These are phyloP conservation scores for Melanerpes formicivorus DNA, from an alignment of 2,113 vertebrate species.

Conservation along the genomic window DNA sequence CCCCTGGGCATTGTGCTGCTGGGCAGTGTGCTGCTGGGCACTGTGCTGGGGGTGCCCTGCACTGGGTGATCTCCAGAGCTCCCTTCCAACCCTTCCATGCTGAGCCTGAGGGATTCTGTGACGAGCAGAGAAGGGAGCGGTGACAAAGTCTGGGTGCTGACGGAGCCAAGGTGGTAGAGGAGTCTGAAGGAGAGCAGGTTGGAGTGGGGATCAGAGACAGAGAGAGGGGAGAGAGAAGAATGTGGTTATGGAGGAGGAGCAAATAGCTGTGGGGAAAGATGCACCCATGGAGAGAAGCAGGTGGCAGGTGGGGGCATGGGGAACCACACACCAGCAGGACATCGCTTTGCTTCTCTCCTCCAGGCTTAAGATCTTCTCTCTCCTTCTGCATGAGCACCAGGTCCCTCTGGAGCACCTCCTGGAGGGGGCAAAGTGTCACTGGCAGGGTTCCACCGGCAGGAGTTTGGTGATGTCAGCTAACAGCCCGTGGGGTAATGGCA, in stretches of 20 bases:
- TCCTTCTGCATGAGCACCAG: neutral
- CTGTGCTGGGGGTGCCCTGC: too few species aligned
- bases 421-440: neutral
- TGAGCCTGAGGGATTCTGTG: too few species aligned
- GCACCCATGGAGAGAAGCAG: fast-evolving
- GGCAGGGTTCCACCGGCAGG: fast-evolving
- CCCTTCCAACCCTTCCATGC: too few species aligned
- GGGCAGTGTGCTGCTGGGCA: too few species aligned
- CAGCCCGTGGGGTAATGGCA: too few species aligned
- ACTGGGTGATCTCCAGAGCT: too few species aligned
- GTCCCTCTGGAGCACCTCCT: neutral
- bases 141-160: neutral
- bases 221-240: neutral
- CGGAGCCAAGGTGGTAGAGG: fast-evolving
- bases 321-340: neutral
- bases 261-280: fast-evolving
- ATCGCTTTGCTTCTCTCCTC: neutral
- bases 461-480: neutral
- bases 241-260: fast-evolving
- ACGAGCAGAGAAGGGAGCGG: fast-evolving
- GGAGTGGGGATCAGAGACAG: neutral
- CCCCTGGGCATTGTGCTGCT: too few species aligned
- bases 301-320: neutral
- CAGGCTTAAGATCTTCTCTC: neutral
- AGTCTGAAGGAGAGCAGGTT: neutral